Percentiles rank a stretch among this genome's conserved stretches.
Conservation (phyloP, 2,888 invertebrate species). For the Disparrhopalites patrizii region DNA sequence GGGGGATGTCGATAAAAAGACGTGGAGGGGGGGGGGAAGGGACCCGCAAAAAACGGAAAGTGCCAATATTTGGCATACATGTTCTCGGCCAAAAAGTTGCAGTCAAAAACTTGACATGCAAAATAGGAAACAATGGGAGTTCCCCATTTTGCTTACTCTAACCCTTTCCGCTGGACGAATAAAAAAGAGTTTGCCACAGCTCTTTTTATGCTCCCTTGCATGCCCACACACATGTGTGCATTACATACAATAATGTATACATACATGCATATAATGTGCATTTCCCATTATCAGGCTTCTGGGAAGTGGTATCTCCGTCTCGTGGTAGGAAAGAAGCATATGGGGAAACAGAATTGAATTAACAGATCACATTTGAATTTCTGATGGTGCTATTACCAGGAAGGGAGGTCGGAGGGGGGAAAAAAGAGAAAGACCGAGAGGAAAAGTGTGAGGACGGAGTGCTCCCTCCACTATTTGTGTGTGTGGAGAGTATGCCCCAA, state of each 20-base stretch:
- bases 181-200: background rate
- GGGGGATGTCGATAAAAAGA: too few species aligned
- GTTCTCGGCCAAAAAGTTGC: background rate
- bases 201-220: too few species aligned
- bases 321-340: background rate
- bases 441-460: too few species aligned
- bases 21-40: background rate
- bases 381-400: background rate
- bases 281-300: background rate
- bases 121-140: slow-evolving; percentile 1
- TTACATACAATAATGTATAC: background rate
- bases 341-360: background rate
- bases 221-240: background rate
- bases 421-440: too few species aligned
- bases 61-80: background rate
- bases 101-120: too few species aligned
- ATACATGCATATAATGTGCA: background rate
- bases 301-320: background rate
- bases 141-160: background rate
- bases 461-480: too few species aligned
- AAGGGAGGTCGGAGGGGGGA: too few species aligned
- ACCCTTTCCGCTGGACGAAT: background rate
- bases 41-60: background rate
- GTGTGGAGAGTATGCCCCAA: too few species aligned
- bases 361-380: background rate